Conservation (phyloP, 1,140 invertebrate species). For the Trichonephila clavata region DNA sequence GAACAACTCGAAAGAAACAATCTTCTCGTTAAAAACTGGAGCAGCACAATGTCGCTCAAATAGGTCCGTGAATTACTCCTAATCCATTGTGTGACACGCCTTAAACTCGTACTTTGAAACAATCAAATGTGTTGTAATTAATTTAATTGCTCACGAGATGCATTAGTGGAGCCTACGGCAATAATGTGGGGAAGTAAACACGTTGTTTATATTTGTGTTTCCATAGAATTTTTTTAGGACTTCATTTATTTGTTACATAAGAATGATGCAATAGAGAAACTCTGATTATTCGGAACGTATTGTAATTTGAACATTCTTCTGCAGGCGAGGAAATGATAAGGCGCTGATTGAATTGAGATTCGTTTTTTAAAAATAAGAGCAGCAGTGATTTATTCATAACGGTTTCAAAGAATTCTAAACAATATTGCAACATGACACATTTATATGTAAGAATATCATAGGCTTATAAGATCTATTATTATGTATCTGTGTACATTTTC, state of each 20-base stretch:
- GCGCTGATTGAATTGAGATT: too few relatives aligned
- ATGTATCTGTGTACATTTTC: too few relatives aligned
- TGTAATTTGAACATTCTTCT: background rate
- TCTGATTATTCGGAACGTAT: background rate
- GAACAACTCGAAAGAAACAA: slow-evolving; percentile 30
- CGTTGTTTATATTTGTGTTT: background rate
- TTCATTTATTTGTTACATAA: background rate
- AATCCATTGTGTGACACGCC: slow-evolving; percentile 18
- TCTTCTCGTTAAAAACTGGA: slow-evolving; percentile 32
- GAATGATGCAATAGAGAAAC: background rate
- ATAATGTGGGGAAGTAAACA: slow-evolving; percentile 16
- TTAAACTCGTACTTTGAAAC: background rate
- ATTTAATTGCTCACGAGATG: slow-evolving; percentile 1
- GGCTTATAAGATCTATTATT: too few relatives aligned
- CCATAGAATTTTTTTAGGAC: background rate
- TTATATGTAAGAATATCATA: too few relatives aligned
- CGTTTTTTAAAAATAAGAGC: too few relatives aligned
- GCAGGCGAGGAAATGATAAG: too few relatives aligned
- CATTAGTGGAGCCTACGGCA: background rate
- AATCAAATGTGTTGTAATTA: slow-evolving; percentile 16
- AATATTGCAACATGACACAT: too few relatives aligned
- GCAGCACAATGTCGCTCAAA: background rate
- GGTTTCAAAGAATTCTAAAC: too few relatives aligned
- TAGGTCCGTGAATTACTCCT: background rate
- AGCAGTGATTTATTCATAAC: too few relatives aligned